Base-by-base conservation (phyloP, 2,888 invertebrate genomes). In the Panopea generosa region DNA sequence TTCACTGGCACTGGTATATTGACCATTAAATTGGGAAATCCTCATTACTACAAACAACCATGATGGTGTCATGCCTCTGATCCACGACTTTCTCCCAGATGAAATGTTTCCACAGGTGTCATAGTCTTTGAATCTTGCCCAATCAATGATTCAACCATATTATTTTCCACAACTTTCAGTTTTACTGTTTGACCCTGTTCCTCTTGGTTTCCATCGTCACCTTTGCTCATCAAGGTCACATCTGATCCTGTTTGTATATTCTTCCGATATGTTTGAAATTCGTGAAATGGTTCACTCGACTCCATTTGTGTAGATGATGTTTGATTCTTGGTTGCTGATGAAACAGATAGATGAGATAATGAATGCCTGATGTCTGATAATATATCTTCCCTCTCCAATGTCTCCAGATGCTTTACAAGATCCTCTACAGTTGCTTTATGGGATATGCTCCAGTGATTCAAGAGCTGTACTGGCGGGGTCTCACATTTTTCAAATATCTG, bases 341-440 rank as follows among this genome's bases (percentile, higher is more conserved):
- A 33, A 7, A 33, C 4, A n/a, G n/a, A n/a, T n/a, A n/a, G n/a
- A n/a, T n/a, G n/a, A 7, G 33, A 33, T 11, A 33, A 33, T 4
- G 33, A 33, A 7, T 33, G 4, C 33, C 33, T 33, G 33, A 77
- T 27, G 16, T 52, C 40, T 20, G 63, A 63, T 53, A 73, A 40
- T 7, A 77, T 57, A 47, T 86, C 86, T 1, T 49, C 62, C 22
- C 85, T 63, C 9, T 84, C 80, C 68, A 87, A 63, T 27, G 80
- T 57, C 2, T 55, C 47, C 9, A 87, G 75, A 45, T 77, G 62
- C 18, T 77, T 61, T 4, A 84, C 61, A 0, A 87, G 70, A 22
- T 81, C 66, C 2, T 79, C 75, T 24, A 86, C 70, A 1, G 84
- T 86, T 20, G 77, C 81, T 18, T 77, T 67, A 14, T 59, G 45